phyloP scores from a whole-genome alignment of 2,888 invertebrate genomes.

The Synanthedon formicaeformis region DNA sequence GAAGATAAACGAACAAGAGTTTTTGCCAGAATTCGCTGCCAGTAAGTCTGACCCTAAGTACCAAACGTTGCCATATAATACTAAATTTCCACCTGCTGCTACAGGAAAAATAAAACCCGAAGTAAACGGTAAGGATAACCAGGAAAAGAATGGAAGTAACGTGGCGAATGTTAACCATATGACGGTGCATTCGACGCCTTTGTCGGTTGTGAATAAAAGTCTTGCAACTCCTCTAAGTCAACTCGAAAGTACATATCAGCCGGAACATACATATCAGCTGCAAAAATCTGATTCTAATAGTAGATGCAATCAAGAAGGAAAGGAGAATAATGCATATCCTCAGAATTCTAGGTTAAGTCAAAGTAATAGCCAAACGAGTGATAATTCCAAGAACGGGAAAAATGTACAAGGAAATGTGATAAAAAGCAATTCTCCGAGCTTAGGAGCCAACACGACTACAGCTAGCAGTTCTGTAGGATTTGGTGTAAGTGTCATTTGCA shows the following conservation, averaged over 20 bases:
- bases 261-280: constrained; percentile 64
- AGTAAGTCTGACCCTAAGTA: constrained; percentile 91
- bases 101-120: constrained; percentile 54
- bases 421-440: constrained; percentile 57
- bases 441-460: constrained; percentile 43
- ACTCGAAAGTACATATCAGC: constrained; percentile 66
- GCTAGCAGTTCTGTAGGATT: constrained; percentile 58
- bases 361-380: constrained; percentile 48
- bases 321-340: constrained; percentile 69
- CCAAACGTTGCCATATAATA: constrained; percentile 91
- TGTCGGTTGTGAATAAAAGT: constrained; percentile 73
- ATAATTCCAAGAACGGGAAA: constrained; percentile 38
- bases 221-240: constrained; percentile 74
- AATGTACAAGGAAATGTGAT: constrained; percentile 34
- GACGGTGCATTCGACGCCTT: constrained; percentile 67
- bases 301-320: constrained; percentile 66
- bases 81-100: constrained; percentile 79
- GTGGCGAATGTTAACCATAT: constrained; percentile 56
- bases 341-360: constrained; percentile 61
- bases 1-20: constrained; percentile 67
- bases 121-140: constrained; percentile 43
- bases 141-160: constrained; percentile 43
- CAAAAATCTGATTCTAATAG: constrained; percentile 65
- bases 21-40: constrained; percentile 77
- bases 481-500: constrained; percentile 39